Evolutionary conservation across 2,113 vertebrate species (phyloP).

Genomic region (Vidua chalybeata): DNA sequence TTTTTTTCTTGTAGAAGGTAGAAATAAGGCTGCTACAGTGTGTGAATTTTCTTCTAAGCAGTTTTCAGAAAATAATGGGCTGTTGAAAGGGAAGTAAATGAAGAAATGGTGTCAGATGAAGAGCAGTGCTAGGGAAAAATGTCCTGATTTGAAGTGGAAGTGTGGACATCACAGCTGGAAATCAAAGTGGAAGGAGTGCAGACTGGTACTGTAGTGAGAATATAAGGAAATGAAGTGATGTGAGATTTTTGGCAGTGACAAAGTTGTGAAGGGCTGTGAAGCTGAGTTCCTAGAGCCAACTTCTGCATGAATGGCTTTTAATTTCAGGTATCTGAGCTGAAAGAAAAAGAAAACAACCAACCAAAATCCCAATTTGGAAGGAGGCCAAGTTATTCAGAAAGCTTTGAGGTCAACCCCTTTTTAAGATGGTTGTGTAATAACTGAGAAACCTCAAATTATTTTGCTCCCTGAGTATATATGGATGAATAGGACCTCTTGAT

Average conservation of each 20-base stretch:
- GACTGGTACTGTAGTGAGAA: neutral
- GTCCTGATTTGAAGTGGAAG: neutral
- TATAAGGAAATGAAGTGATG: neutral
- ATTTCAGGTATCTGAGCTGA: slow-evolving; percentile 3
- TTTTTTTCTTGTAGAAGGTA: neutral
- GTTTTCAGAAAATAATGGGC: neutral
- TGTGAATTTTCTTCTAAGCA: neutral
- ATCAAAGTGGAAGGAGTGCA: neutral
- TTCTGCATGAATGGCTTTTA: neutral
- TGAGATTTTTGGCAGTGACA: neutral
- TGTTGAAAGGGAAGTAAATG: neutral
- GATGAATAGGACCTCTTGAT: neutral
- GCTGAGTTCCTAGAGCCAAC: neutral
- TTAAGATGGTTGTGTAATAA: neutral
- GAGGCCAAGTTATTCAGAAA: neutral
- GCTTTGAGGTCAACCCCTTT: neutral
- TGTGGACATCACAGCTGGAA: neutral
- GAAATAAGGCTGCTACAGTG: neutral
- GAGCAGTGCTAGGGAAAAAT: neutral
- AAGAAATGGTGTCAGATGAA: neutral
- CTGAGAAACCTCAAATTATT: neutral
- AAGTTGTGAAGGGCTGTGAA: neutral
- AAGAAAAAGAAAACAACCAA: neutral
- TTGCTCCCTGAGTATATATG: neutral
- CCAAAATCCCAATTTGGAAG: neutral